Evolutionary conservation across 2,113 vertebrate genomes (phyloP).

Genomic region (Muntiacus muntjak): DNA sequence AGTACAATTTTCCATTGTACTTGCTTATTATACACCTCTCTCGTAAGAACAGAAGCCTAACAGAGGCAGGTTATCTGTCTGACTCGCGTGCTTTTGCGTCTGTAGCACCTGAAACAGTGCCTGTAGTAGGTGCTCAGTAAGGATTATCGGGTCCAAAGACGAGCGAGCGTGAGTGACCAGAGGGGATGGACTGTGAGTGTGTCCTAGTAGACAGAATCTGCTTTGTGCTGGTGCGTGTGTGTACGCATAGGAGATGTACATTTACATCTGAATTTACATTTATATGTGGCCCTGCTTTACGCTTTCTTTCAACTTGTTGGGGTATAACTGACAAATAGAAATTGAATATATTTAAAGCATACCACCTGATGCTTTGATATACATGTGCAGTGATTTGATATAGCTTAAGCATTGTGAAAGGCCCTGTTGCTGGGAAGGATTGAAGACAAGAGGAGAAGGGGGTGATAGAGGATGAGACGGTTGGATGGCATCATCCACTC

Average conservation of each 20-base stretch:
- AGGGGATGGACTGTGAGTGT: not conserved
- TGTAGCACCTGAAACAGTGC: too few relatives aligned
- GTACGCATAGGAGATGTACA: fast-evolving
- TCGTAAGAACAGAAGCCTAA: not conserved
- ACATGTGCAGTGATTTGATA: not conserved
- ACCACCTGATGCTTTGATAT: not conserved
- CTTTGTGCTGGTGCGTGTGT: not conserved
- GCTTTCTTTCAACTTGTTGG: not conserved
- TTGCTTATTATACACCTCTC: not conserved
- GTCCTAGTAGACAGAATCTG: fast-evolving
- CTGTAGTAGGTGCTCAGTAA: not conserved
- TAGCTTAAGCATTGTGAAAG: not conserved
- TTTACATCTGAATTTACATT: not conserved
- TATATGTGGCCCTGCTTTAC: not conserved
- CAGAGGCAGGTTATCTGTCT: not conserved
- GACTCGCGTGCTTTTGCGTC: not conserved
- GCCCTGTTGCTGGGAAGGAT: not conserved
- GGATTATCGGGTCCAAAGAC: not conserved
- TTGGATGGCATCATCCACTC: not conserved
- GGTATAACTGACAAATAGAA: not conserved
- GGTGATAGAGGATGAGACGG: not conserved
- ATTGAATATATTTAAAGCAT: not conserved
- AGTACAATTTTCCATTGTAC: not conserved
- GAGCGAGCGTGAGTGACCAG: fast-evolving
- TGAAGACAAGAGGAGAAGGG: not conserved